Evolutionary conservation across 2,113 vertebrate genomes (phyloP).

Genomic region (Oryzias woworae): DNA sequence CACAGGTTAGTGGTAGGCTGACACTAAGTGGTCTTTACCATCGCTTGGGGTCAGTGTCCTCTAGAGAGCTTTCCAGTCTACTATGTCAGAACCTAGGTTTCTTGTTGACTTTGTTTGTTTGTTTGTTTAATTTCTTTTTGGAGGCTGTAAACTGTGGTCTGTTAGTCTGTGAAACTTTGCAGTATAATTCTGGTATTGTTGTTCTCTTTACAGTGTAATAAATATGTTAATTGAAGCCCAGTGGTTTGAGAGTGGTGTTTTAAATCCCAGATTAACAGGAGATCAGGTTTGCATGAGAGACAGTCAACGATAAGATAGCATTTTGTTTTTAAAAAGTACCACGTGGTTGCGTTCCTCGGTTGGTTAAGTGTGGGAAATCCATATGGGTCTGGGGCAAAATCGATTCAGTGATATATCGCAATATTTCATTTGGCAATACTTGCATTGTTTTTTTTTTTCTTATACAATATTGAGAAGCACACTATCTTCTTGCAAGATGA

Average conservation of each 20-base stretch:
- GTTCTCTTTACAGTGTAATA: conserved; percentile 99
- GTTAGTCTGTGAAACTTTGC: conserved; percentile 99
- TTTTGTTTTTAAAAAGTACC: too few relatives aligned
- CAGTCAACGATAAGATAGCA: too few relatives aligned
- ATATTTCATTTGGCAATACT: too few relatives aligned
- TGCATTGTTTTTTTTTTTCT: too few relatives aligned
- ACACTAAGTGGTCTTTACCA: conserved; percentile 88
- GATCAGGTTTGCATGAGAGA: too few relatives aligned
- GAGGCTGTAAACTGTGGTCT: conserved; percentile 99
- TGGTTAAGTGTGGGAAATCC: too few relatives aligned
- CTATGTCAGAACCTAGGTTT: conserved; percentile 99
- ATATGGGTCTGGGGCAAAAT: too few relatives aligned
- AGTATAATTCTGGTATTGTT: conserved; percentile 99
- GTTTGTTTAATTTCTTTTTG: conserved; percentile 81
- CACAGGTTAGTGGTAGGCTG: conserved; percentile 97
- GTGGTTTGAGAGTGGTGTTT: conserved; percentile 60
- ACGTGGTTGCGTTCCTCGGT: too few relatives aligned
- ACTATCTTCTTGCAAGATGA: too few relatives aligned
- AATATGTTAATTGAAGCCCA: too few relatives aligned
- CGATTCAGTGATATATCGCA: too few relatives aligned
- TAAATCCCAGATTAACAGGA: neutral
- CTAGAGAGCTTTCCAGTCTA: conserved; percentile 99
- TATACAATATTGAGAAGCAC: too few relatives aligned
- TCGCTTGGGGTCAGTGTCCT: conserved; percentile 93
- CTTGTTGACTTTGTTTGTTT: conserved; percentile 86